A percentile compares a stretch with the other conserved stretches of the same genome.
Conservation (phyloP, 2,888 invertebrate genomes). For the Baccha elongata region DNA sequence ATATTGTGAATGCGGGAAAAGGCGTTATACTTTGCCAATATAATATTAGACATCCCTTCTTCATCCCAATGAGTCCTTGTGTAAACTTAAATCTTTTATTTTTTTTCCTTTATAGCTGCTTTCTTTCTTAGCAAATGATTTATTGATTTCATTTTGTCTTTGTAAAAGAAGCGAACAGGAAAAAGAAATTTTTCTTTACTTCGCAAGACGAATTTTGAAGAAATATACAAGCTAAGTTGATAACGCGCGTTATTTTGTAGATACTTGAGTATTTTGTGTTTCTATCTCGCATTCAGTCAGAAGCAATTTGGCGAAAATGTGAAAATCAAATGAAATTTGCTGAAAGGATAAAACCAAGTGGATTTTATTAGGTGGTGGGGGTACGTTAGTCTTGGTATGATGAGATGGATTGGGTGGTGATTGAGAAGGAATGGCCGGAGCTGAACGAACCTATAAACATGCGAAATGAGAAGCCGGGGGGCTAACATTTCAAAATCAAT, state of each 20-base stretch:
- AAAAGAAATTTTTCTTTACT: conserved; percentile 24
- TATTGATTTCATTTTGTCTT: conserved; percentile 72
- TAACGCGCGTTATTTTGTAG: conserved; percentile 28
- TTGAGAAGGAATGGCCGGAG: conserved; percentile 6
- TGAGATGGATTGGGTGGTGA: not conserved
- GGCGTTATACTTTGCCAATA: conserved; percentile 30
- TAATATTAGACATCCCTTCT: not conserved
- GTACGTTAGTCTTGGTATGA: not conserved
- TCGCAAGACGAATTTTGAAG: conserved; percentile 13
- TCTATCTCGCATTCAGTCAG: conserved; percentile 51
- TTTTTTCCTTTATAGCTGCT: not conserved
- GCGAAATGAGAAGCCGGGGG: not conserved
- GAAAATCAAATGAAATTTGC: conserved; percentile 72
- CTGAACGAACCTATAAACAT: not conserved
- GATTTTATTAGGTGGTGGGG: not conserved
- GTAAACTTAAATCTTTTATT: conserved; percentile 66
- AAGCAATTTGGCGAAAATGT: conserved; percentile 70
- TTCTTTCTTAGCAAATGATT: conserved; percentile 68
- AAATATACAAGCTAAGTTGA: conserved; percentile 25
- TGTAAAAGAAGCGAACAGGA: not conserved
- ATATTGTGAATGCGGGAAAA: conserved; percentile 15
- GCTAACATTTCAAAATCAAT: conserved; percentile 71
- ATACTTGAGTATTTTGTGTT: not conserved
- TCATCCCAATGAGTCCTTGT: conserved; percentile 37
- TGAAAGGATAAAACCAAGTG: conserved; percentile 64